Base-by-base conservation (phyloP, 2,113 vertebrate genomes). In the Telmatochromis brachygnathus region DNA sequence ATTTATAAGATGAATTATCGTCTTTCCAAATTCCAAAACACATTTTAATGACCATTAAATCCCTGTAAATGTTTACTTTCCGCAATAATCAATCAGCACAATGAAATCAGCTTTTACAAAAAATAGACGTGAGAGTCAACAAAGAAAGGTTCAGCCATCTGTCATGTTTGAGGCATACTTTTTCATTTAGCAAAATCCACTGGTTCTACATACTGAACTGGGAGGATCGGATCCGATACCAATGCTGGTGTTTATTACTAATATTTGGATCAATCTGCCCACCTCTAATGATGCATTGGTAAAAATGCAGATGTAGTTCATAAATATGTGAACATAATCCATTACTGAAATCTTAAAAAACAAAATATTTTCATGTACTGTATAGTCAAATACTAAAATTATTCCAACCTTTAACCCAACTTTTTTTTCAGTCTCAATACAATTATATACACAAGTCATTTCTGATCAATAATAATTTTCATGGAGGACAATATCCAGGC, bases 391-490 rank as follows among this genome's bases (percentile, higher is more conserved):
- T 73, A 11, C 39, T 17, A 17, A 30, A 77, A 77, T 11, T 30
- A 49, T 12, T 77, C 26, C 2, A 77, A 19, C 73, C 73, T 51
- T 77, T 19, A 33, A 33, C 10, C 28, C 7, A 77, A 7, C 6
- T 4, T 12, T 8, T 45, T 6, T 2, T 68, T 39, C 35, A 39
- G 4, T 33, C 2, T 51, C 15, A 30, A 7, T 77, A 75, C 23
- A 49, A 30, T 19, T 77, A 77, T 49, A 12, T 30, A 8, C 5
- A 30, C 6, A 77, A 49, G 6, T 51, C 4, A 30, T 77, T 49
- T 77, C 5, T 49, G 26, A 77, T 49, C 45, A 11, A 0, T n/a
- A 12, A 49, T 77, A 0, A 33, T 33, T 51, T 75, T 51, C 4
- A 30, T 2, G 45, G 4, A 8, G 15, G 23, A 30, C 23, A 19